phyloP scores from a whole-genome alignment of 2,797 vertebrate species.

The Synanceia verrucosa region DNA sequence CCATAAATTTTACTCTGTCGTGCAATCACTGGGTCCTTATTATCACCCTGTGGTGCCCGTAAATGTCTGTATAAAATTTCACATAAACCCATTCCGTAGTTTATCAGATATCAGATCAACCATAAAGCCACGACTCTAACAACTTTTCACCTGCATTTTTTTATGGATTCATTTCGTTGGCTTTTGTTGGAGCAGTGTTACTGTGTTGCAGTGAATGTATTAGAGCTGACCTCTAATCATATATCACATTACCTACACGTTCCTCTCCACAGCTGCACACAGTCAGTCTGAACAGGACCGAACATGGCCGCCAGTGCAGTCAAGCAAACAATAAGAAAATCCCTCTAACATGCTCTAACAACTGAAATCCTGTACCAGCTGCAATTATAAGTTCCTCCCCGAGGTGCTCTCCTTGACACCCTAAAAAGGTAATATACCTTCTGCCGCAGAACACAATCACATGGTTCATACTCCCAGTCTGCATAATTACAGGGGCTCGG shows the following conservation, averaged over 20 bases:
- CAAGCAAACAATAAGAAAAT: constrained; percentile 78
- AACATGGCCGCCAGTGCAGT: constrained; percentile 58
- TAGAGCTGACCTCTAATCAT: constrained; percentile 41
- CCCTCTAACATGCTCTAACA: constrained; percentile 65
- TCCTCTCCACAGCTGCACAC: constrained; percentile 33
- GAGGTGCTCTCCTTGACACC: constrained; percentile 66
- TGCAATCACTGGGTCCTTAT: background rate
- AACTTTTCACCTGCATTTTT: background rate
- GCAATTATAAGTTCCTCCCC: constrained; percentile 66
- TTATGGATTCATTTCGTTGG: background rate
- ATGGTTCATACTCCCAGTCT: constrained; percentile 65
- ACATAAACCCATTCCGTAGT: background rate
- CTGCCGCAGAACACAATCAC: constrained; percentile 61
- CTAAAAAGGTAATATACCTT: constrained; percentile 74
- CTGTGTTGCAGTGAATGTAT: constrained; percentile 14
- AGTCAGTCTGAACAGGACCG: constrained; percentile 46
- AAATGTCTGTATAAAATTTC: too few relatives aligned
- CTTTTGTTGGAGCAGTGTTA: background rate
- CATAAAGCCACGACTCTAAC: background rate
- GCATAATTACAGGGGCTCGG: constrained; percentile 75
- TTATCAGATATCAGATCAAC: background rate
- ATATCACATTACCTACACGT: constrained; percentile 52
- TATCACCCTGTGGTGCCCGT: background rate
- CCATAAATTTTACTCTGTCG: background rate
- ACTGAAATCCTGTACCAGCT: constrained; percentile 65